phyloP scores from a whole-genome alignment of 2,797 vertebrate genomes.

The Philypnodon macrostomus region DNA sequence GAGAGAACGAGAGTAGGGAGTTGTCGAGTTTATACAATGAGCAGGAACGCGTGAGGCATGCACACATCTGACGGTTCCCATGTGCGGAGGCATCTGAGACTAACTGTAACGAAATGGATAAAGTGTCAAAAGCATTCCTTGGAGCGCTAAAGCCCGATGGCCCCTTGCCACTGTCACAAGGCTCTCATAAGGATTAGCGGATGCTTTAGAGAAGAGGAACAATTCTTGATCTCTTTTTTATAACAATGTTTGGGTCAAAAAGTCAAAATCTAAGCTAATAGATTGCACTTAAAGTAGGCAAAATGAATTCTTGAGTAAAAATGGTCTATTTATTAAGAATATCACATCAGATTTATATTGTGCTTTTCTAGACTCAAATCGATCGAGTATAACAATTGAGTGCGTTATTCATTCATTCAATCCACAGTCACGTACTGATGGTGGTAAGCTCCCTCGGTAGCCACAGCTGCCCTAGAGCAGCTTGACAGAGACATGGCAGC shows the following conservation, averaged over 20 bases:
- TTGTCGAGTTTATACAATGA: conserved; percentile 18
- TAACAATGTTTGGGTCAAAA: not conserved
- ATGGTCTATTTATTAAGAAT: too few relatives aligned
- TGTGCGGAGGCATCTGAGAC: conserved; percentile 45
- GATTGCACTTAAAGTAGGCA: too few relatives aligned
- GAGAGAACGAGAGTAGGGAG: conserved; percentile 32
- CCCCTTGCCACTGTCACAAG: conserved; percentile 33
- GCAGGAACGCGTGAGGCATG: conserved; percentile 15
- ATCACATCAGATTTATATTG: too few relatives aligned
- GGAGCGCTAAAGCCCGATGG: conserved; percentile 22
- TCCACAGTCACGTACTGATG: too few relatives aligned
- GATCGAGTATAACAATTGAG: too few relatives aligned
- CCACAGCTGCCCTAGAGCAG: too few relatives aligned
- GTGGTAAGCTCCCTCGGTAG: too few relatives aligned
- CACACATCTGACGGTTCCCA: conserved; percentile 49
- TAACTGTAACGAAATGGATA: conserved; percentile 42
- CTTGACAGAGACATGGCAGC: too few relatives aligned
- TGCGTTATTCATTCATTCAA: too few relatives aligned
- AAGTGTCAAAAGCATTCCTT: conserved; percentile 27
- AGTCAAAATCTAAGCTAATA: not conserved
- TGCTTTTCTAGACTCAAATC: too few relatives aligned
- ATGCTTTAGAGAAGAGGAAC: conserved; percentile 13
- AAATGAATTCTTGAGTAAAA: too few relatives aligned
- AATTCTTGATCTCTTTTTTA: not conserved
- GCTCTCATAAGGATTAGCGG: conserved; percentile 30